Evolutionary conservation across 2,113 vertebrate genomes (phyloP), one percentile per base, ranked within the genome.

Genomic region (Saimiri boliviensis): DNA sequence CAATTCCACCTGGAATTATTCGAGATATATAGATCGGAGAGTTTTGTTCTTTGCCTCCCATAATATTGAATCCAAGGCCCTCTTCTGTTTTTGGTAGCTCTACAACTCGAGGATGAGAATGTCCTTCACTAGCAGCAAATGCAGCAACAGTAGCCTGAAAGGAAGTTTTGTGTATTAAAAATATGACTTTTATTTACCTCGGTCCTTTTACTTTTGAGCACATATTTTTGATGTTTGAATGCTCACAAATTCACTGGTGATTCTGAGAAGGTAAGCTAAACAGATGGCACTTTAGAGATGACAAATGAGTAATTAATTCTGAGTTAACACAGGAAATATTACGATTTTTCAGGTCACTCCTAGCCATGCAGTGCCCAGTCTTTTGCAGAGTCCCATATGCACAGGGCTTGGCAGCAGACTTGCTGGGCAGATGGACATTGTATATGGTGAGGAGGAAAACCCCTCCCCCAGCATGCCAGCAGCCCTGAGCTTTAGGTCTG

Each of bases 21-120:
- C 99, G 99, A 16, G 99, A 99, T 98, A 99, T 99, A 95, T 99
- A 99, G 96, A 99, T 99, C 0, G 99, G 99, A 4, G 99, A 99
- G 97, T 99, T 99, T 98, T 99, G 99, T 96, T 99, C 99, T 98
- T 99, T 99, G 95, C 99, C 99, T 83, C 99, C 99, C 99, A 99
- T 99, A 89, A 99, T 99, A 97, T 99, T 99, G 98, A 99, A 99
- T 91, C 99, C 99, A 89, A 99, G 99, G 20, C 99, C 99, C 98
- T 99, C 99, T 97, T 99, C 99, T 0, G 99, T 99, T 99, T 99
- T 99, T 32, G 99, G 99, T 5, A 99, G 99, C 94, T 99, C 99
- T 96, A 99, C 99, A 35, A 99, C 99, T 97, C 99, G 99, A 83
- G 99, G 99, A 97, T 99, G 99, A 4, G 99, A 99, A 98, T 99